These are phyloP conservation scores for Folsomia manolachei DNA, from an alignment of 2,888 invertebrate genomes.

Conservation along the genomic window DNA sequence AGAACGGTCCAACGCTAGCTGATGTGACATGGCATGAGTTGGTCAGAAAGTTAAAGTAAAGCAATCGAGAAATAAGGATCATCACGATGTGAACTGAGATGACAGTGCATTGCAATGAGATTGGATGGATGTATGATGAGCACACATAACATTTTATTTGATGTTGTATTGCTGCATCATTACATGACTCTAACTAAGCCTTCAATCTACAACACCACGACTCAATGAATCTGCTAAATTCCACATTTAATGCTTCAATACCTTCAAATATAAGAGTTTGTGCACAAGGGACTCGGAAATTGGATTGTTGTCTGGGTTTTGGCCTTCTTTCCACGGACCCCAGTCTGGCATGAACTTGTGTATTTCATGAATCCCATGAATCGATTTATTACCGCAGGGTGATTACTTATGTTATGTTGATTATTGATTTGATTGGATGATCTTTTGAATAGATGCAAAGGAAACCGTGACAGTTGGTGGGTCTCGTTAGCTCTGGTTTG, in stretches of 20 bases:
- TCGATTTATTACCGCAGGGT: conserved; percentile 14
- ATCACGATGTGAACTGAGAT: too few species aligned
- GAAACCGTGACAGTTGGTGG: conserved; percentile 21
- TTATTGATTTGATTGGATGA: conserved; percentile 22
- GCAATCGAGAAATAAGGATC: too few species aligned
- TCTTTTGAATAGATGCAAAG: conserved; percentile 6
- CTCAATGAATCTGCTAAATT: conserved; percentile 3
- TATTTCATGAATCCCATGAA: not conserved
- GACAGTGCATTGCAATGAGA: too few species aligned
- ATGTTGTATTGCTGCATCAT: too few species aligned
- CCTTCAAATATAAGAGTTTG: too few species aligned
- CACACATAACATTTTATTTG: too few species aligned
- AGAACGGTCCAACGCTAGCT: too few species aligned
- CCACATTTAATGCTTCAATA: not conserved
- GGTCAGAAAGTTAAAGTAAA: too few species aligned
- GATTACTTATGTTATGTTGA: conserved; percentile 17
- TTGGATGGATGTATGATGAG: too few species aligned
- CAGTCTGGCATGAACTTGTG: not conserved
- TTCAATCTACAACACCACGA: too few species aligned
- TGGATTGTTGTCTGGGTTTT: conserved; percentile 1
- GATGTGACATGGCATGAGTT: too few species aligned
- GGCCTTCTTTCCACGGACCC: not conserved
- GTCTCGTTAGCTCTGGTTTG: conserved; percentile 18
- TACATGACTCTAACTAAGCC: not conserved
- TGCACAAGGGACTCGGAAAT: too few species aligned